Percentiles rank a stretch among this genome's conserved stretches.
These are phyloP conservation scores for Recurvirostra avosetta DNA, from an alignment of 2,113 vertebrate species.

Conservation along the genomic window DNA sequence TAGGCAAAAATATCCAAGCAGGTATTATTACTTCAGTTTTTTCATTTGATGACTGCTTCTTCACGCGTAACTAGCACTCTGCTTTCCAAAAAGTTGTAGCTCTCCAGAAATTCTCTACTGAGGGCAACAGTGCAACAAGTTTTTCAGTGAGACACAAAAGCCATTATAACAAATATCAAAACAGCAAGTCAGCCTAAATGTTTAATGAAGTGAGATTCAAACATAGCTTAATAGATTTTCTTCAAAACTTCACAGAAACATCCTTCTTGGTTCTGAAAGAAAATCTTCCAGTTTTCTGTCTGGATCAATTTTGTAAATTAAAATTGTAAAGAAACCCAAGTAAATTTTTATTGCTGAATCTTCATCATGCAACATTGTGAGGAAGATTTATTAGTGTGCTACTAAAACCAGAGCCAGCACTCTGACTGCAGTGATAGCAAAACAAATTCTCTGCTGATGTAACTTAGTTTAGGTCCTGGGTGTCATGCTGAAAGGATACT, in stretches of 20 bases:
- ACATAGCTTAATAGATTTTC: background rate
- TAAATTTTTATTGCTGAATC: background rate
- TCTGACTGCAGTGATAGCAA: background rate
- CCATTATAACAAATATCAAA: background rate
- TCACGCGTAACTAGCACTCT: background rate
- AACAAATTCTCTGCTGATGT: background rate
- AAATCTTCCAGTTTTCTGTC: background rate
- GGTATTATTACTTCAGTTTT: background rate
- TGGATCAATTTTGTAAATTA: slow-evolving; percentile 18
- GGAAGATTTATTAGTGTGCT: background rate
- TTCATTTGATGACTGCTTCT: background rate
- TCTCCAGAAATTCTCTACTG: background rate
- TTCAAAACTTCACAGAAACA: background rate
- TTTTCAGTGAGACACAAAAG: background rate
- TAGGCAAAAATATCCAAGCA: background rate
- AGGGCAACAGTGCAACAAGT: background rate
- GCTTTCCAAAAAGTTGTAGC: background rate
- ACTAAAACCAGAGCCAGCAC: background rate
- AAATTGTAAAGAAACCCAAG: background rate
- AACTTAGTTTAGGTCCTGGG: background rate
- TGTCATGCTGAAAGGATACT: background rate
- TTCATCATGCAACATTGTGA: background rate
- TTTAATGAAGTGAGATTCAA: slow-evolving; percentile 33
- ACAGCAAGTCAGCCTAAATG: background rate
- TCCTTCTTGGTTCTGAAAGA: background rate